A percentile compares a stretch with the other conserved stretches of the same genome.
Conservation (phyloP, 2,888 invertebrate species). For the Plebejus argus region DNA sequence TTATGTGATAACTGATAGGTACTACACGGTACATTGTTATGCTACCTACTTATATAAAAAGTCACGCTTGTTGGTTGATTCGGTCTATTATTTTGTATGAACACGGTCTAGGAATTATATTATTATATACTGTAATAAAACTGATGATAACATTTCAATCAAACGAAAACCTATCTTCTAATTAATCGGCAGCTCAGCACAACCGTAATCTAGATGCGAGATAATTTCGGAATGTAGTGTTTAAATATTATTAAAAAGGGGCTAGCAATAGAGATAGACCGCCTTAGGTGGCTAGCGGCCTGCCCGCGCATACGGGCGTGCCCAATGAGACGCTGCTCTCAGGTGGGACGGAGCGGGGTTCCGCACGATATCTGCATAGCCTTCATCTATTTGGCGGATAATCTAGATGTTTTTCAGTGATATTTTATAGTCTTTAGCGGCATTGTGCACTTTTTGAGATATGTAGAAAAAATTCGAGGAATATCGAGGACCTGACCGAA, state of each 20-base stretch:
- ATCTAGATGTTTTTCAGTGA: not conserved
- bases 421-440: not conserved
- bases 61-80: too few species aligned
- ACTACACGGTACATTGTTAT: too few species aligned
- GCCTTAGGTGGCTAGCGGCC: conserved; percentile 32
- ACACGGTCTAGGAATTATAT: too few species aligned
- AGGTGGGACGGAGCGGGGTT: conserved; percentile 38
- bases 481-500: too few species aligned
- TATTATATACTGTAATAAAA: not conserved
- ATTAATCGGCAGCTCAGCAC: not conserved
- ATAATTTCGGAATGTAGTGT: conserved; percentile 31
- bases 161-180: not conserved
- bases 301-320: conserved; percentile 43
- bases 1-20: too few species aligned
- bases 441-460: not conserved
- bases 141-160: not conserved
- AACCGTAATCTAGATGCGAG: conserved; percentile 19
- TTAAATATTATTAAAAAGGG: conserved; percentile 32
- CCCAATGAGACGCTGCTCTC: conserved; percentile 40
- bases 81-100: too few species aligned
- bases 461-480: not conserved
- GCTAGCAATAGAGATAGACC: conserved; percentile 31
- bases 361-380: conserved; percentile 6
- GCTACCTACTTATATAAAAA: too few species aligned
- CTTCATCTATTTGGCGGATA: not conserved